These are phyloP conservation scores for Danaus melanippus DNA, from an alignment of 1,140 invertebrate species.

Conservation along the genomic window DNA sequence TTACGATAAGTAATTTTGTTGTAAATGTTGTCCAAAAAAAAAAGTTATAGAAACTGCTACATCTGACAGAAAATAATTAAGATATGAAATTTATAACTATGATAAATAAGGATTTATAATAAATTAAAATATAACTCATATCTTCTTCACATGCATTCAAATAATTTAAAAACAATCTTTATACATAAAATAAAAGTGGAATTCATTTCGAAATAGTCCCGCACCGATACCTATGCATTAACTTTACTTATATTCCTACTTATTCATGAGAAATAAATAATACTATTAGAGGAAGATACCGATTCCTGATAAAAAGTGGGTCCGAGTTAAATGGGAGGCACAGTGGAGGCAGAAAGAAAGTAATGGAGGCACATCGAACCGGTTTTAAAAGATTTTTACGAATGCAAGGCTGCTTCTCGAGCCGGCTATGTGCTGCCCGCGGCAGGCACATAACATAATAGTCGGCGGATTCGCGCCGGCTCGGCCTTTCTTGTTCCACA, in stretches of 20 bases:
- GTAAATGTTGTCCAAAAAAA: too few species aligned
- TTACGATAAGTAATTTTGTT: too few species aligned
- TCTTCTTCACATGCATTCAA: too few species aligned
- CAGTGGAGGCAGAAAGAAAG: conserved; percentile 68
- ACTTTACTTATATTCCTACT: conserved; percentile 65
- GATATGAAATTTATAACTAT: too few species aligned
- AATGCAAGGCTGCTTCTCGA: conserved; percentile 63
- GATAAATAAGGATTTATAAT: too few species aligned
- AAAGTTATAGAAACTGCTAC: too few species aligned
- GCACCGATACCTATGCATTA: conserved; percentile 59
- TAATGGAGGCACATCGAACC: conserved; percentile 70
- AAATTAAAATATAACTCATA: too few species aligned
- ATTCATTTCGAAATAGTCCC: conserved; percentile 25
- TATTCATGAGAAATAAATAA: conserved; percentile 73
- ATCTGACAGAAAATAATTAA: too few species aligned
- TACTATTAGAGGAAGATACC: conserved; percentile 71
- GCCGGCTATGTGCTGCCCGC: conserved; percentile 56
- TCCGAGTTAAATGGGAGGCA: conserved; percentile 69
- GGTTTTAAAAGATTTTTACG: conserved; percentile 69
- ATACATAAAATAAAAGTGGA: too few species aligned
- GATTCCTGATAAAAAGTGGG: conserved; percentile 71
- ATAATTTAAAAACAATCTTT: too few species aligned
- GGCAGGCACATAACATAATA: conserved; percentile 59
- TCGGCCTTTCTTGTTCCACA: conserved; percentile 50
- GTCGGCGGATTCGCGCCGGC: conserved; percentile 62